Evolutionary conservation across 2,113 vertebrate genomes (phyloP).

Genomic region (Campylorhamphus procurvoides): DNA sequence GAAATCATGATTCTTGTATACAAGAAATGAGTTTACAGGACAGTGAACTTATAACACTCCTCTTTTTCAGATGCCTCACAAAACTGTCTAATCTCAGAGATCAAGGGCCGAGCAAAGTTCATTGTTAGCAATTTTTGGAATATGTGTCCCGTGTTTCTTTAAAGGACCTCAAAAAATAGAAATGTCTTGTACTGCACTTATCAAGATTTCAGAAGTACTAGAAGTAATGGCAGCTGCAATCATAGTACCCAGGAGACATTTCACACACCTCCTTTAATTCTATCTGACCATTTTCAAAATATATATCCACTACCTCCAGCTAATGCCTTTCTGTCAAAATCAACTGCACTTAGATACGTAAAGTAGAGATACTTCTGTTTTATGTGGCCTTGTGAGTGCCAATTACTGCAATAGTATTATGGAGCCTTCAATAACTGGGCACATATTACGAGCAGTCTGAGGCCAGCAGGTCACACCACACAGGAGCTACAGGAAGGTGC

Average conservation of each 20-base stretch:
- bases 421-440: neutral
- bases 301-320: neutral
- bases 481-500: neutral
- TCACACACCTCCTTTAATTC: neutral
- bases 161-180: neutral
- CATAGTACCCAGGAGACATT: neutral
- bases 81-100: conserved; percentile 13
- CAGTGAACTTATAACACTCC: neutral
- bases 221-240: neutral
- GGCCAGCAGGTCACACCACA: neutral
- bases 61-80: neutral
- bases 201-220: neutral
- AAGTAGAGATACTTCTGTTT: neutral
- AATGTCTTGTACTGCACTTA: neutral
- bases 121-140: neutral
- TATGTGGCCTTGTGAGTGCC: neutral
- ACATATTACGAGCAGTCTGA: neutral
- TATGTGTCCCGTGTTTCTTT: neutral
- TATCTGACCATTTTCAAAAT: neutral
- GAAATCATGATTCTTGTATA: neutral
- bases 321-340: neutral
- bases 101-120: neutral
- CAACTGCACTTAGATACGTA: neutral
- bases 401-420: neutral
- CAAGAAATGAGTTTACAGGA: neutral